These are phyloP conservation scores for Yasuhikotakia modesta DNA, from an alignment of 2,797 vertebrate genomes.

Conservation along the genomic window DNA sequence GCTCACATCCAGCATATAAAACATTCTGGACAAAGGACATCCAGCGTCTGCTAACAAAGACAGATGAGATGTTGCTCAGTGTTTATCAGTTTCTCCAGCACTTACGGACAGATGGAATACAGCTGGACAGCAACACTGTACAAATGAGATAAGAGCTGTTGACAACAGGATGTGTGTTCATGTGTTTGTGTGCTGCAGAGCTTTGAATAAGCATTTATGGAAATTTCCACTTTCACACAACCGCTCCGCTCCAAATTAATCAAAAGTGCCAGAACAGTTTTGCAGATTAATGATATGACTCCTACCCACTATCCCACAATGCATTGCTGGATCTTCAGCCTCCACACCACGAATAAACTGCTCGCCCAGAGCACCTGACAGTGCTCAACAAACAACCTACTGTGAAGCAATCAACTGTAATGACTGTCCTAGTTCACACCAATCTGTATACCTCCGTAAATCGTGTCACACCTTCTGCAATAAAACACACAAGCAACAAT, in stretches of 20 bases:
- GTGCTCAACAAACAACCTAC: not conserved
- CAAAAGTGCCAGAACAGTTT: conserved; percentile 20
- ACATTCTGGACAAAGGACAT: not conserved
- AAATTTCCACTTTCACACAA: conserved; percentile 7
- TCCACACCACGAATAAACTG: not conserved
- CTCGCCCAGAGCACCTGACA: not conserved
- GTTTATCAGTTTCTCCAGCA: not conserved
- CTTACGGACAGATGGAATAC: conserved; percentile 17
- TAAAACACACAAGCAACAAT: not conserved
- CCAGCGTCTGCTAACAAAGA: not conserved
- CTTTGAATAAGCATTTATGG: conserved; percentile 19
- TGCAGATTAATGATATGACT: conserved; percentile 27
- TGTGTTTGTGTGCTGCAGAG: not conserved
- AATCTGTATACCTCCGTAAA: not conserved
- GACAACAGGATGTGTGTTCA: not conserved
- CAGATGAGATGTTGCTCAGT: not conserved
- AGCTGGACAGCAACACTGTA: conserved; percentile 39
- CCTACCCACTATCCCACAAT: conserved; percentile 22
- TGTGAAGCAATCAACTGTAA: conserved; percentile 12
- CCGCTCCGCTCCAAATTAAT: not conserved
- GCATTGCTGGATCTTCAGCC: not conserved
- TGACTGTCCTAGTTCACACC: conserved; percentile 22
- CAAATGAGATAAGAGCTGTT: conserved; percentile 28
- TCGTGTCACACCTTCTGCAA: conserved; percentile 23
- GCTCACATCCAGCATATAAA: not conserved